phyloP scores from a whole-genome alignment of 2,888 invertebrate genomes.

The Zygaena filipendulae region DNA sequence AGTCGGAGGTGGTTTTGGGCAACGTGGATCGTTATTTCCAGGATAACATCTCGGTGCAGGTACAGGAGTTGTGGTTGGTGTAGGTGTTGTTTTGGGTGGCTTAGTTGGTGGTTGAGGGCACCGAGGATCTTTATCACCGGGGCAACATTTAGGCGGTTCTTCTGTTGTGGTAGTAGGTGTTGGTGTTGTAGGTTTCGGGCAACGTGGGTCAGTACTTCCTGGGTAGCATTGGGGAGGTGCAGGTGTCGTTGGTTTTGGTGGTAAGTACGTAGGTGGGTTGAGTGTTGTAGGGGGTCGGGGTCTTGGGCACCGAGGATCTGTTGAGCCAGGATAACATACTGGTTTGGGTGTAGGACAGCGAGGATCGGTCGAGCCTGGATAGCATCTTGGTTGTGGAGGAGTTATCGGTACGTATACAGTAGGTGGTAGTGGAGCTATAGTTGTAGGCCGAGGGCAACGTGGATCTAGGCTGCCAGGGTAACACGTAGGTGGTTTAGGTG shows the following conservation, averaged over 20 bases:
- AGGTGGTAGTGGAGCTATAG: slow-evolving; percentile 21
- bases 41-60: slow-evolving; percentile 16
- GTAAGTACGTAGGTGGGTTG: slow-evolving; percentile 22
- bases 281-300: slow-evolving; percentile 24
- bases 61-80: slow-evolving; percentile 18
- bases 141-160: slow-evolving; percentile 26
- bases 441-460: slow-evolving; percentile 26
- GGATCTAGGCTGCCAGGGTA: slow-evolving; percentile 30
- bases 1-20: slow-evolving; percentile 19
- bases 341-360: slow-evolving; percentile 23
- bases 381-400: slow-evolving; percentile 20
- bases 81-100: slow-evolving; percentile 15
- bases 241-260: slow-evolving; percentile 21
- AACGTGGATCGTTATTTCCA: slow-evolving; percentile 22
- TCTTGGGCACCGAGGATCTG: slow-evolving; percentile 20
- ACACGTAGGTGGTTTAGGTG: slow-evolving; percentile 23
- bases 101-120: slow-evolving; percentile 27
- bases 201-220: slow-evolving; percentile 26
- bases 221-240: slow-evolving; percentile 26
- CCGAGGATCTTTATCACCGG: slow-evolving; percentile 32
- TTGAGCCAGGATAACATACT: slow-evolving; percentile 20
- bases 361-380: slow-evolving; percentile 18
- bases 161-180: neutral
- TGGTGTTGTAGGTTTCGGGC: slow-evolving; percentile 26
- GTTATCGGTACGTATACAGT: too few relatives aligned